Evolutionary conservation across 23 tunicate species (phyloP), one percentile per base, ranked within the genome.

Genomic region (Ciona savignyi): DNA sequence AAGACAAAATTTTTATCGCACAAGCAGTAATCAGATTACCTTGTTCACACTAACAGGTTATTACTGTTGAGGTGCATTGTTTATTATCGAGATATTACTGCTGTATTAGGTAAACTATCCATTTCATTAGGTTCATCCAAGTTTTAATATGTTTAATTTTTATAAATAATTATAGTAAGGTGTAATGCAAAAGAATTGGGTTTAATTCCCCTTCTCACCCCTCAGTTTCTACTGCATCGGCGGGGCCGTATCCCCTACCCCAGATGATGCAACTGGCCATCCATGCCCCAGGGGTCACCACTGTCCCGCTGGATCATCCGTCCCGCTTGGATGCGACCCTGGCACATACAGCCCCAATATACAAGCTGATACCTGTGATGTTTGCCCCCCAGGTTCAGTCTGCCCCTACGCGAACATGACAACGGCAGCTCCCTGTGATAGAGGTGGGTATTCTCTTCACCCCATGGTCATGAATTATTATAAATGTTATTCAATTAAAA

Each of bases 221-320:
- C n/a, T 6, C 27, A 85, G 99, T n/a, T 94, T 74, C 67, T 78
- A 86, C n/a, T 87, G 99, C 31, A 56, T 72, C 23, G 85, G 82
- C 31, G 85, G 89, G 3, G 79, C 86, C 25, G 30, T 23, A 0
- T 1, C 73, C 1, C 60, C 83, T 0, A 60, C 65, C 30, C 99
- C 99, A 25, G 74, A 30, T 32, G 99, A 94, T 64, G 86, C 66
- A 3, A 87, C 90, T 0, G 99, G 93, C 1, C 90, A 87, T 60
- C 86, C 82, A 20, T 94, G 99, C 56, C 99, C 99, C n/a, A 60
- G 27, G 19, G 99, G 99, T 25, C 83, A 30, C 32, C 68, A 70
- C 79, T 94, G 99, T 35, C 95, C 95, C 15, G 74, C 81, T 26
- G 99, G 95, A 19, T 77, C 80, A 26, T 29, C 83, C 0, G 31